Evolutionary conservation across 2,113 vertebrate genomes (phyloP).

Genomic region (Hemibagrus wyckioides): DNA sequence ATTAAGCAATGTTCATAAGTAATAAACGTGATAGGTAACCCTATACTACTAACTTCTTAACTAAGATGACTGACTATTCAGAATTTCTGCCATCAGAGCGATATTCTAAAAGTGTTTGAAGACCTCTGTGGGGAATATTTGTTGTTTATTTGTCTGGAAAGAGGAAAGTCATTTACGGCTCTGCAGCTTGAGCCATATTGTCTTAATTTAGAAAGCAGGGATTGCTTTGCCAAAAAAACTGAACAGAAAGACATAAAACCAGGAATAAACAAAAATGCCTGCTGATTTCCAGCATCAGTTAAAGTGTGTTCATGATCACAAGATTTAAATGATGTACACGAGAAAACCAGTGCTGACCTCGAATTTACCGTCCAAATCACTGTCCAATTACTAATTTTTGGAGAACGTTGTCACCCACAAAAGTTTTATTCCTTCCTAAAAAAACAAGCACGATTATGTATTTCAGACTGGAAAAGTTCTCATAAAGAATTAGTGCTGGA

Average conservation of each 20-base stretch:
- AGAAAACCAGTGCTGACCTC: background rate
- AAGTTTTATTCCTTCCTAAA: background rate
- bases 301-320: background rate
- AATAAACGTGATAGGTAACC: background rate
- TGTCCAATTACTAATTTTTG: background rate
- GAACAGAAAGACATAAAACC: background rate
- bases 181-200: constrained; percentile 24
- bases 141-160: constrained; percentile 31
- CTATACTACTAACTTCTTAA: background rate
- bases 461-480: background rate
- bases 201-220: constrained; percentile 29
- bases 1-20: background rate
- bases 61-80: background rate
- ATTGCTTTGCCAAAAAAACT: constrained; percentile 31
- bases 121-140: background rate
- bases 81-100: background rate
- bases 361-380: too few relatives aligned
- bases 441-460: background rate
- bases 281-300: background rate
- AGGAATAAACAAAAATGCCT: constrained; percentile 4
- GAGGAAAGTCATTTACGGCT: constrained; percentile 25
- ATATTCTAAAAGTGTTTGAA: background rate
- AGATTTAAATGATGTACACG: background rate
- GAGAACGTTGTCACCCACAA: background rate
- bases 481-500: background rate